Percentiles rank a stretch among this genome's conserved stretches.
Conservation (phyloP, 2,888 invertebrate species). For the Campopleginae sp. region DNA sequence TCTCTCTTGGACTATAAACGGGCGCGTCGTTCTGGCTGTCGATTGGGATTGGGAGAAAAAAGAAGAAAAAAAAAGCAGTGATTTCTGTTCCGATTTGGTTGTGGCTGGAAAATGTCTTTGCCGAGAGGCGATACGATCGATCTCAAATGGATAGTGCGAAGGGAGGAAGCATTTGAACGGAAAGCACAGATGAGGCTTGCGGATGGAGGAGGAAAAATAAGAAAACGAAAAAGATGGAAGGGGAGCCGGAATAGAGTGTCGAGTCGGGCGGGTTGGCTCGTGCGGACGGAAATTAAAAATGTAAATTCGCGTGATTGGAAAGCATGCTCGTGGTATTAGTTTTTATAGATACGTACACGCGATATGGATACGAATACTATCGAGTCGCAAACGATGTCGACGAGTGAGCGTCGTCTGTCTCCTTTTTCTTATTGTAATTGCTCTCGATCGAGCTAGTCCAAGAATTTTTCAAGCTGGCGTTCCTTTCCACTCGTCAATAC, state of each 20-base stretch:
- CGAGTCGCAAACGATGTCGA: constrained; percentile 42
- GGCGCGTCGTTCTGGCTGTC: no score
- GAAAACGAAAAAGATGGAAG: constrained; percentile 40
- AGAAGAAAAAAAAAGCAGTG: not conserved
- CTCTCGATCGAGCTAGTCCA: constrained; percentile 58
- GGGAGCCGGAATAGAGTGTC: constrained; percentile 13
- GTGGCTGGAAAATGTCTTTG: constrained; percentile 35
- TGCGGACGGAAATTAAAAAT: constrained; percentile 79
- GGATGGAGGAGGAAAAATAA: constrained; percentile 44
- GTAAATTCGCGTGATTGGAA: constrained; percentile 79
- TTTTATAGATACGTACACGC: constrained; percentile 18
- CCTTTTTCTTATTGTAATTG: constrained; percentile 66
- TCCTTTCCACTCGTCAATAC: constrained; percentile 2
- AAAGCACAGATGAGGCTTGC: constrained; percentile 47
- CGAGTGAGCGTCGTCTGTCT: constrained; percentile 60
- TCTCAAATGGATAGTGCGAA: constrained; percentile 44
- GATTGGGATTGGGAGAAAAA: no score
- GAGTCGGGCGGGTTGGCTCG: constrained; percentile 49
- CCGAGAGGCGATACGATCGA: constrained; percentile 42
- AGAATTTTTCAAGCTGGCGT: constrained; percentile 28
- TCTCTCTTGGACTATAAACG: constrained; percentile 21
- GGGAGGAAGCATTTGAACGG: constrained; percentile 56
- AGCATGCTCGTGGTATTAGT: constrained; percentile 58
- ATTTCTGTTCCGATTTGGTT: constrained; percentile 21
- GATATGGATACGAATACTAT: constrained; percentile 4